These are phyloP conservation scores for Falco concolor DNA, from an alignment of 2,797 vertebrate genomes.

Conservation along the genomic window DNA sequence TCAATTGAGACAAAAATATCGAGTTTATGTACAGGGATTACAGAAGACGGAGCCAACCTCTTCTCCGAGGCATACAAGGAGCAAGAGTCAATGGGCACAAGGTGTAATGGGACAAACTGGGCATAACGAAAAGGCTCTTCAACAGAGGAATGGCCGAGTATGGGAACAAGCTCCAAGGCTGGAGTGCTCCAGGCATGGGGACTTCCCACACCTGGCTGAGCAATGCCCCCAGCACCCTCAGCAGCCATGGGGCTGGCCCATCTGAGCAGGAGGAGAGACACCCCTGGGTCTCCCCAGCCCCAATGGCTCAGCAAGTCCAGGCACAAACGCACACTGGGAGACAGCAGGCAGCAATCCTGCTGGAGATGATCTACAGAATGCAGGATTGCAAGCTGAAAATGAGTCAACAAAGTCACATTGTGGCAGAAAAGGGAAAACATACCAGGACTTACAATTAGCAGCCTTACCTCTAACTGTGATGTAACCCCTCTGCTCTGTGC, in stretches of 20 bases:
- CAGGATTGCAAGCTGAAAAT: neutral
- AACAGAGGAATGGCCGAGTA: rapidly evolving
- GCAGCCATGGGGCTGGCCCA: rapidly evolving
- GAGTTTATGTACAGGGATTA: neutral
- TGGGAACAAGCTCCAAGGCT: neutral
- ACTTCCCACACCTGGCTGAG: rapidly evolving
- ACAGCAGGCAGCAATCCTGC: neutral
- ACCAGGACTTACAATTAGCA: neutral
- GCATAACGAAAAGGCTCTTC: neutral
- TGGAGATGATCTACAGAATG: neutral
- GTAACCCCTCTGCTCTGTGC: neutral
- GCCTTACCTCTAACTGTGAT: neutral
- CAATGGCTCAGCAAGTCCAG: rapidly evolving
- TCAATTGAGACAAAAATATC: neutral
- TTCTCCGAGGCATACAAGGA: neutral
- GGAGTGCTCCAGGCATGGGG: rapidly evolving
- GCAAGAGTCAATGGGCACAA: neutral
- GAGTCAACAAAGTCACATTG: neutral
- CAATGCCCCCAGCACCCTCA: neutral
- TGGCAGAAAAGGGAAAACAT: neutral
- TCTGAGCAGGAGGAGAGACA: neutral
- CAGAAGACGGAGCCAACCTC: neutral
- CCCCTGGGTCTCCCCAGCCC: rapidly evolving
- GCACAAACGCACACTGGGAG: neutral
- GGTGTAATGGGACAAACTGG: too few relatives aligned